Evolutionary conservation across 2,113 vertebrate genomes (phyloP).

Genomic region (Budorcas taxicolor): DNA sequence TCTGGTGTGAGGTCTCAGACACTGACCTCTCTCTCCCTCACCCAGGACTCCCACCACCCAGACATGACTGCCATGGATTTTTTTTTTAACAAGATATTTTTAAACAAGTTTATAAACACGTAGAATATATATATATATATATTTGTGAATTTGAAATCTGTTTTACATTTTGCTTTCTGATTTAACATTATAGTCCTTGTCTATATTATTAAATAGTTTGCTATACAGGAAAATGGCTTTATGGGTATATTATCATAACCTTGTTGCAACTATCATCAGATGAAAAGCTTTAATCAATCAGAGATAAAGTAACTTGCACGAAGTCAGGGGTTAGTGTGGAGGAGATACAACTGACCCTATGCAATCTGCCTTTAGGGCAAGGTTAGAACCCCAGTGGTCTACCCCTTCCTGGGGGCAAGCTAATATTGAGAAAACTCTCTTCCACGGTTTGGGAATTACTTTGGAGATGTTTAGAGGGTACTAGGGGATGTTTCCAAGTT

Average conservation of each 20-base stretch:
- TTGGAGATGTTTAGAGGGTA: not conserved
- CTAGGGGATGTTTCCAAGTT: not conserved
- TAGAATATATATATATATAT: no score
- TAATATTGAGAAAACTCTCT: not conserved
- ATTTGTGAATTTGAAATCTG: not conserved
- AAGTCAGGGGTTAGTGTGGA: not conserved
- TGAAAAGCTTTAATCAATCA: not conserved
- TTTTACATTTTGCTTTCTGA: not conserved
- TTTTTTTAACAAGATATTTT: not conserved
- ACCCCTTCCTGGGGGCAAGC: rapidly evolving
- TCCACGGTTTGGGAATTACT: not conserved
- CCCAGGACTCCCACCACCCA: not conserved
- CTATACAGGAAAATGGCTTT: not conserved
- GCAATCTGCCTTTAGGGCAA: not conserved
- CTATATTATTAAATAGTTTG: not conserved
- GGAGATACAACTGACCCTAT: not conserved
- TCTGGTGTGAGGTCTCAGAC: not conserved
- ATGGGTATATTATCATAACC: not conserved
- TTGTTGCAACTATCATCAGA: not conserved
- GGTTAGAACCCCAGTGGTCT: not conserved
- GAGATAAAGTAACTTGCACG: not conserved
- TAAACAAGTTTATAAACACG: not conserved
- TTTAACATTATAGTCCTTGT: not conserved
- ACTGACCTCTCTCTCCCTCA: not conserved
- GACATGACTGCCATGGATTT: not conserved